phyloP scores from a whole-genome alignment of 2,888 invertebrate genomes.

The Stenichneumon culpator region DNA sequence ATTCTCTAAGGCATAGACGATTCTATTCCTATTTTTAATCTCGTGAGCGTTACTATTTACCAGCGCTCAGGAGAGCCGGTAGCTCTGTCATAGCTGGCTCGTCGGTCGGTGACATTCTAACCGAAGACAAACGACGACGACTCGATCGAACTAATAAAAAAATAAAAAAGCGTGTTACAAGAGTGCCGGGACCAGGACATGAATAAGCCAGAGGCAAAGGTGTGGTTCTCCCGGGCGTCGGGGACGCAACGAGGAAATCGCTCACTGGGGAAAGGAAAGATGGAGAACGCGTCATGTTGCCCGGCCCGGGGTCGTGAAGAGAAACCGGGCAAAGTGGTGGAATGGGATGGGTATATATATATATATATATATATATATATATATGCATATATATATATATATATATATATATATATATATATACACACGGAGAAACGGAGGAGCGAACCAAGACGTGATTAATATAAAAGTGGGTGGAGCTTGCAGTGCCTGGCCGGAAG shows the following conservation, averaged over 20 bases:
- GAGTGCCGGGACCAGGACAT: conserved; percentile 73
- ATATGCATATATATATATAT: no score
- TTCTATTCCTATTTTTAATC: neutral
- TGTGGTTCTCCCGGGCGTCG: conserved; percentile 83
- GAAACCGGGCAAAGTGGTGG: conserved; percentile 45
- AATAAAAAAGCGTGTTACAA: conserved; percentile 18
- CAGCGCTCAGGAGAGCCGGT: neutral
- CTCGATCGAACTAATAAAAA: conserved; percentile 24
- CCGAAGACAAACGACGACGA: conserved; percentile 9
- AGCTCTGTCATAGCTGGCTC: neutral
- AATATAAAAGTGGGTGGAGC: conserved; percentile 85
- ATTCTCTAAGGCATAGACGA: neutral
- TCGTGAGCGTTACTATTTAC: neutral
- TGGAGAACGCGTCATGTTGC: conserved; percentile 74
- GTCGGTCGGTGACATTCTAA: neutral
- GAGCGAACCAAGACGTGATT: conserved; percentile 84
- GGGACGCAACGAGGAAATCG: conserved; percentile 78
- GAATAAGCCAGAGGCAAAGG: conserved; percentile 83
- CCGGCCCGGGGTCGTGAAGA: conserved; percentile 44
- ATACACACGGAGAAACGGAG: conserved; percentile 72
- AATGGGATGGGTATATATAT: neutral
- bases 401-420: neutral
- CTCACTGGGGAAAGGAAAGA: conserved; percentile 81
- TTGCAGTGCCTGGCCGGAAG: conserved; percentile 81
- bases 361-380: conserved; percentile 24